Base-by-base conservation (phyloP, 2,113 vertebrate genomes). In the Nothocercus julius region DNA sequence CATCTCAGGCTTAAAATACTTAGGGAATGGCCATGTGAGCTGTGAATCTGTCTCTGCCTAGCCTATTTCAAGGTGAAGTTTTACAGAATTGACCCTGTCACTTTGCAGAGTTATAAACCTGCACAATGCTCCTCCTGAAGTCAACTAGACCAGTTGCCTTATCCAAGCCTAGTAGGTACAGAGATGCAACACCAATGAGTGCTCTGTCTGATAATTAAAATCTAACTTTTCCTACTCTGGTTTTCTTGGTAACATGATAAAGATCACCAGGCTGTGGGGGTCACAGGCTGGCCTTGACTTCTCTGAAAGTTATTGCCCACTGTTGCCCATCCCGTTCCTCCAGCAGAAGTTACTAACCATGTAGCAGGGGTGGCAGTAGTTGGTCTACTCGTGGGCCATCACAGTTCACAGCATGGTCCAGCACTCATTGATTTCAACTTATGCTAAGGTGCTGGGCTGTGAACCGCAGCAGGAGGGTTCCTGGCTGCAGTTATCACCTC, bases 41-140 rank as follows among this genome's bases (percentile, higher is more conserved):
- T 62, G 47, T 58, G 85, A 83, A 83, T 18, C n/a, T 73, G 19
- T 69, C 66, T 86, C 86, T 88, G 77, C 62, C 93, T 95, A 77
- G 62, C n/a, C 92, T 92, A 90, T 92, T 95, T 96, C 80, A 66
- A 92, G 86, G 61, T 75, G 67, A 92, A 88, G 85, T 92, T 59
- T 72, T 68, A 68, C 80, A 68, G 88, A 95, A 86, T 72, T 86
- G 47, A 87, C 58, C 58, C 88, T 88, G 68, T 86, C 91, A 79
- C 72, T 90, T 88, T 49, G 38, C 56, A 86, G 61, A 82, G 13
- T 32, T 34, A 22, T 61, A 88, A 90, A 69, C 80, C 62, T 78
- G 38, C 49, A 66, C 34, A 53, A 88, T 92, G 78, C 51, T 91
- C 75, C 40, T 82, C 67, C 67, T 91, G 91, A 92, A 93, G 92